These are phyloP conservation scores for Slavum lentiscoides DNA, from an alignment of 2,888 invertebrate genomes.

Conservation along the genomic window DNA sequence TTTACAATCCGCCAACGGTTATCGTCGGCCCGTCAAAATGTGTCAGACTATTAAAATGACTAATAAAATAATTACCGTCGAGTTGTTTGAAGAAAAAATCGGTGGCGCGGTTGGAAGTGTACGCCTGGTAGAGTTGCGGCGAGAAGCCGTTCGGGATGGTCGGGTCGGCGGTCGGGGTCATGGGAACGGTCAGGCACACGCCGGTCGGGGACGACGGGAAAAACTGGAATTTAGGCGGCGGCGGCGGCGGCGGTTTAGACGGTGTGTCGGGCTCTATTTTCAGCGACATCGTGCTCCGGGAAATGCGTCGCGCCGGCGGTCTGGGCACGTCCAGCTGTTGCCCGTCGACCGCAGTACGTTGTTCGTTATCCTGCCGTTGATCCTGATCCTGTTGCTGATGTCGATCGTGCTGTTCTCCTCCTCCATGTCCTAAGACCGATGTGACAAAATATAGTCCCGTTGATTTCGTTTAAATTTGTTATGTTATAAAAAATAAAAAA, in stretches of 20 bases:
- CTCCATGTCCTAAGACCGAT: background rate
- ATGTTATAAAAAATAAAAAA: no score
- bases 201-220: constrained; percentile 54
- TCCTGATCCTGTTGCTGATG: background rate
- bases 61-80: constrained; percentile 61
- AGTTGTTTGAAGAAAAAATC: constrained; percentile 81
- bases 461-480: no score
- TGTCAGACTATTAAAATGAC: background rate
- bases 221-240: constrained; percentile 61
- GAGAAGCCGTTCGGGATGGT: constrained; percentile 59
- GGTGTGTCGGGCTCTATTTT: constrained; percentile 62
- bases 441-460: no score
- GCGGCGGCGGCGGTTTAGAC: constrained; percentile 60
- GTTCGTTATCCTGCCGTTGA: background rate
- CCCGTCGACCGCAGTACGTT: constrained; percentile 58
- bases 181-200: constrained; percentile 58
- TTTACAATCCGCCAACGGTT: no score
- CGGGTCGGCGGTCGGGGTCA: constrained; percentile 60
- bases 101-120: constrained; percentile 69
- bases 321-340: constrained; percentile 58
- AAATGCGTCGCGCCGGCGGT: constrained; percentile 59
- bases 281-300: constrained; percentile 63
- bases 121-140: constrained; percentile 60
- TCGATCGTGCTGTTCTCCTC: background rate
- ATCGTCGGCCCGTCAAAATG: no score